Evolutionary conservation across 2,888 invertebrate genomes (phyloP).

Genomic region (Eumerus sabulonum): DNA sequence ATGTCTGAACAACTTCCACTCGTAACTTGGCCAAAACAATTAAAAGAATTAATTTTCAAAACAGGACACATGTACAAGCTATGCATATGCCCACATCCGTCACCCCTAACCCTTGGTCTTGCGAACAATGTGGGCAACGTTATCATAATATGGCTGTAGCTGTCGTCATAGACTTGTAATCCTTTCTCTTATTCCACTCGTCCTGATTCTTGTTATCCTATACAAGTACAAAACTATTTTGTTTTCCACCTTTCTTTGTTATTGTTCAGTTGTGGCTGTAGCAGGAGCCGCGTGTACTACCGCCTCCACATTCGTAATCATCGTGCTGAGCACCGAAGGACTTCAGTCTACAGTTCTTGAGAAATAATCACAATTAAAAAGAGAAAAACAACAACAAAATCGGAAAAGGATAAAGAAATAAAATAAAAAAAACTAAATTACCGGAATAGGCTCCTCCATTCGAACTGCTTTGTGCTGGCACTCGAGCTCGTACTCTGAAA

Average conservation of each 20-base stretch:
- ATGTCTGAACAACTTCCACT: conserved; percentile 67
- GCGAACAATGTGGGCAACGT: conserved; percentile 43
- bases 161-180: no score
- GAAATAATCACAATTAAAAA: conserved; percentile 46
- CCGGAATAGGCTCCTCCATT: conserved; percentile 11
- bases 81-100: conserved; percentile 31
- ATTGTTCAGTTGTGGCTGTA: conserved; percentile 34
- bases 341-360: conserved; percentile 46
- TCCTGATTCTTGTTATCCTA: no score
- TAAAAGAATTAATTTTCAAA: conserved; percentile 63
- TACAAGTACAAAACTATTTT: neutral
- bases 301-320: conserved; percentile 32
- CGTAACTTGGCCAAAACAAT: conserved; percentile 55
- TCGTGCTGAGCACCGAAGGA: conserved; percentile 21
- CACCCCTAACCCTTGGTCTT: conserved; percentile 13
- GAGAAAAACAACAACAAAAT: neutral
- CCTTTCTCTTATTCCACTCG: no score
- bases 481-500: conserved; percentile 15
- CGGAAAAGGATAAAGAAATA: conserved; percentile 16
- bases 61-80: conserved; percentile 60
- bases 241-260: neutral
- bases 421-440: conserved; percentile 3
- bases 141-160: conserved; percentile 40
- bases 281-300: conserved; percentile 4
- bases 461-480: neutral